These are phyloP conservation scores for Halyomorpha halys DNA, from an alignment of 1,140 invertebrate species.

Conservation along the genomic window DNA sequence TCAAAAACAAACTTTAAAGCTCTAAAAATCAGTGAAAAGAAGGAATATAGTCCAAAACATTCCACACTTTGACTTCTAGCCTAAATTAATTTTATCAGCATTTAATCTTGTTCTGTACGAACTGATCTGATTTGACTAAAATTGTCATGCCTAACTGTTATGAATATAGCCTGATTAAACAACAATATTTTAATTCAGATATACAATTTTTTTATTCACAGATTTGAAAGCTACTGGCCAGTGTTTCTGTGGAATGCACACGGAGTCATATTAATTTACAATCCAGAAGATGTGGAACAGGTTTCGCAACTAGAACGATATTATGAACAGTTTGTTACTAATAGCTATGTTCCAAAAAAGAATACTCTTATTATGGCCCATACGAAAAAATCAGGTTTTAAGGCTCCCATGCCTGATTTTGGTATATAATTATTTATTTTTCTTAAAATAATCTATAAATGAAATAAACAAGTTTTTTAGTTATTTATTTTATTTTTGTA, in stretches of 20 bases:
- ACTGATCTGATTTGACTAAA: no score
- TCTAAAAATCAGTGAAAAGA: no score
- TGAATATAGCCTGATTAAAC: no score
- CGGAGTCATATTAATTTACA: constrained; percentile 67
- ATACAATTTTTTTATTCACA: constrained; percentile 41
- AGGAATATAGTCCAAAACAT: no score
- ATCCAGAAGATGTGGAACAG: constrained; percentile 44
- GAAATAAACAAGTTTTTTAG: background rate
- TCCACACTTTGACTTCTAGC: no score
- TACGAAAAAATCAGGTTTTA: constrained; percentile 11
- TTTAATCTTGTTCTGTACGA: no score
- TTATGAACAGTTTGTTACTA: constrained; percentile 60
- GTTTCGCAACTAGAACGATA: constrained; percentile 56
- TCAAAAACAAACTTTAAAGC: no score
- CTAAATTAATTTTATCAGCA: no score
- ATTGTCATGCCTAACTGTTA: no score
- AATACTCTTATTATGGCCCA: constrained; percentile 22
- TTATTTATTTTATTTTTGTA: background rate
- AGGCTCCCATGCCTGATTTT: constrained; percentile 13
- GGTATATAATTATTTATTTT: constrained; percentile 6
- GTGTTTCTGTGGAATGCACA: constrained; percentile 55
- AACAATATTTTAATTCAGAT: no score
- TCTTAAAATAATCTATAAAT: background rate
- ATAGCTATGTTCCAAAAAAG: constrained; percentile 30
- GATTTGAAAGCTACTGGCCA: constrained; percentile 68